A percentile compares a stretch with the other conserved stretches of the same genome.
phyloP scores from a whole-genome alignment of 1,140 invertebrate species.

The Cotesia chilonis region DNA sequence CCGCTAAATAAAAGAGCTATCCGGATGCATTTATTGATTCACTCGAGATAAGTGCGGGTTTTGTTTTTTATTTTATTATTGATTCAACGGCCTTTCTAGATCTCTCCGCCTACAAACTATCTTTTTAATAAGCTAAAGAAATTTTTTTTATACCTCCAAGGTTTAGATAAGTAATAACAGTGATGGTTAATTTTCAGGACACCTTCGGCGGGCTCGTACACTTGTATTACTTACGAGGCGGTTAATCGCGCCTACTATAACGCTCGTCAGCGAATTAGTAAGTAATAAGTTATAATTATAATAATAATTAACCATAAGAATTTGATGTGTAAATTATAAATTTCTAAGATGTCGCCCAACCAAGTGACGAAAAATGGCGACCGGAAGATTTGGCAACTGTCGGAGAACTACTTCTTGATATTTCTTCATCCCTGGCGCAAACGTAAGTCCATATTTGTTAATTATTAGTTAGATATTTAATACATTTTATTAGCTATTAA shows the following conservation, averaged over 20 bases:
- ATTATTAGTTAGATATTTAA: background rate
- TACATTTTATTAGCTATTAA: constrained; percentile 3
- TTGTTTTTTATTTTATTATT: constrained; percentile 7
- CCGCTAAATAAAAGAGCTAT: background rate
- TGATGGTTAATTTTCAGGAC: constrained; percentile 67
- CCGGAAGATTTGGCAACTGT: constrained; percentile 83
- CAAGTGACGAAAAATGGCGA: constrained; percentile 74
- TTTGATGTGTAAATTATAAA: background rate
- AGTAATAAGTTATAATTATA: constrained; percentile 59
- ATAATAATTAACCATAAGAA: constrained; percentile 16
- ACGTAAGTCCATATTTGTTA: constrained; percentile 68
- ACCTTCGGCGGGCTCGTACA: constrained; percentile 73
- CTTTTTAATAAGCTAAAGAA: no score
- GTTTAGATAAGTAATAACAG: background rate
- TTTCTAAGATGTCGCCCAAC: constrained; percentile 74
- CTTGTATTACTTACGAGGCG: constrained; percentile 91
- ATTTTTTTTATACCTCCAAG: no score
- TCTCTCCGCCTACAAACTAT: background rate
- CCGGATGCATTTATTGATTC: constrained; percentile 6
- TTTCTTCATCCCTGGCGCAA: constrained; percentile 83
- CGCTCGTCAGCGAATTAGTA: constrained; percentile 85
- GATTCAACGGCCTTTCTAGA: constrained; percentile 8
- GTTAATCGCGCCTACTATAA: constrained; percentile 89
- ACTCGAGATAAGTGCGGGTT: no score
- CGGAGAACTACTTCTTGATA: constrained; percentile 85